phyloP scores from a whole-genome alignment of 1,140 invertebrate species.

The Uloborus diversus region DNA sequence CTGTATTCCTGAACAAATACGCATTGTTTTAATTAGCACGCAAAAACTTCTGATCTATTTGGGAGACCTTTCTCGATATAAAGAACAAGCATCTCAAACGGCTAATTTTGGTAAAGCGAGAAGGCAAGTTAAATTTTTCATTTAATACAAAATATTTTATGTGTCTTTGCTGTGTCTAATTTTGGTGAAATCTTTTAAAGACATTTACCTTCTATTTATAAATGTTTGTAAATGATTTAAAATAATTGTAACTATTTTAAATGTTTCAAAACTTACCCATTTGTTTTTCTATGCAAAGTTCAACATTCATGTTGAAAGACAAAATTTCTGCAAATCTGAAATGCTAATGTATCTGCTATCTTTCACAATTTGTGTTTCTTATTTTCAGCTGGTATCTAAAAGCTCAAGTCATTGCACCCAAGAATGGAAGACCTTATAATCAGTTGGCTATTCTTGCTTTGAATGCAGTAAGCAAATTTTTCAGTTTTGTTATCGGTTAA shows the following conservation, averaged over 20 bases:
- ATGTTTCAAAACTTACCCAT: no score
- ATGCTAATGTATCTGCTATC: no score
- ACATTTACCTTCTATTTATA: no score
- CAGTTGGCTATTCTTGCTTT: conserved; percentile 92
- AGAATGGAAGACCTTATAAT: conserved; percentile 94
- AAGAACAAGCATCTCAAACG: conserved; percentile 79
- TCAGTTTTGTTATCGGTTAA: no score
- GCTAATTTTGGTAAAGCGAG: conserved; percentile 86
- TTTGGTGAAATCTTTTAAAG: no score
- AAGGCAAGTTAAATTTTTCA: conserved; percentile 62
- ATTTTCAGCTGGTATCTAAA: conserved; percentile 84
- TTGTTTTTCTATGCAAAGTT: no score
- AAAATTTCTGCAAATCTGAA: no score
- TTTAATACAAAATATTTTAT: not conserved
- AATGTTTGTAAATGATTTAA: no score
- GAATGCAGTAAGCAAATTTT: conserved; percentile 77
- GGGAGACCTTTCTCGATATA: conserved; percentile 90
- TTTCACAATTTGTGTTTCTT: conserved; percentile 49
- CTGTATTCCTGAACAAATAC: conserved; percentile 74
- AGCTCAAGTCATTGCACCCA: conserved; percentile 91
- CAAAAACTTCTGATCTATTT: conserved; percentile 89
- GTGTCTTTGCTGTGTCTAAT: not conserved
- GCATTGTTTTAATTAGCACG: conserved; percentile 80
- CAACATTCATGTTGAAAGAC: no score
- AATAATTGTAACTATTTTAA: no score